Base-by-base conservation (phyloP, 2,797 vertebrate genomes). In the Thalassophryne amazonica region DNA sequence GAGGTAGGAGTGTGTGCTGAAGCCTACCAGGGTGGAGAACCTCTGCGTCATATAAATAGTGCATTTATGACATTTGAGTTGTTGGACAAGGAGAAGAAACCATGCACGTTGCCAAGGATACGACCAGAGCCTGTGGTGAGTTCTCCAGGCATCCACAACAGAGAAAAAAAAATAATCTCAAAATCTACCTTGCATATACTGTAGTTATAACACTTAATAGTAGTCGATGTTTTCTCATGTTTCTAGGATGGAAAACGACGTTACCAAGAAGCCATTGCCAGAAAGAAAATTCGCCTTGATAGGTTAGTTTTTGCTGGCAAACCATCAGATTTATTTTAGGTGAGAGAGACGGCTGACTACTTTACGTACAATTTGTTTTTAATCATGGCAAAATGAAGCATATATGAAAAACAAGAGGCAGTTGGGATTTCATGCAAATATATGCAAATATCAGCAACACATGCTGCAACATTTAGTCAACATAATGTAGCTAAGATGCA, bases 41-140 rank as follows among this genome's bases (percentile, higher is more conserved):
- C 86, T 32, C 86, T 86, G 27, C 81, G 89, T 9, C 97, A 99
- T 73, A 96, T 99, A 88, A 99, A 99, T 86, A 97, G 93, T 0
- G 96, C 96, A 49, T 97, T 99, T 83, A 98, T 99, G 96, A 97
- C 93, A 53, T 99, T 97, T 3, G 91, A 93, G 75, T 95, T 97
- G 56, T 77, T 97, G 71, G 93, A 94, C 34, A 69, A 81, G 40
- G 87, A 93, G 15, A 89, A 90, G 9, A 94, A 86, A 62, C 91
- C 91, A 24, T 15, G 83, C 73, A 86, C 69, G 0, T 73, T 98
- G 59, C 94, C 96, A 7, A 86, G 88, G 71, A 85, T 98, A 77
- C 87, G 85, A 75, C 97, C 96, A 0, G 94, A 95, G 67, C 89
- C 92, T 0, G 92, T 95, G 90, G 97, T 98, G 82, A 91, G 94